A percentile compares a stretch with the other conserved stretches of the same genome.
Evolutionary conservation across 1,140 invertebrate species (phyloP).

Genomic region (Listronotus bonariensis): DNA sequence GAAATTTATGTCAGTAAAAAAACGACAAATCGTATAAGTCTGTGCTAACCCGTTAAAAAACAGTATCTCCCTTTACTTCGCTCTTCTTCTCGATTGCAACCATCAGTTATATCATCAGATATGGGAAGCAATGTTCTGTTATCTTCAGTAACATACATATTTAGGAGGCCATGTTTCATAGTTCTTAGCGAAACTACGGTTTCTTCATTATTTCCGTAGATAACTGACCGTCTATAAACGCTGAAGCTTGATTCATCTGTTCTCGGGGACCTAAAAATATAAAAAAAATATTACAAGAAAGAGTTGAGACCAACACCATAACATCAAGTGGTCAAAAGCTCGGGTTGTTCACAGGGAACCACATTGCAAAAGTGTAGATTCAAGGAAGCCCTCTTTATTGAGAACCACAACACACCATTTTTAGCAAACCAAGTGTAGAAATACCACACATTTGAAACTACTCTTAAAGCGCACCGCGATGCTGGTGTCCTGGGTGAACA

Average conservation of each 20-base stretch:
- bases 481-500: no score
- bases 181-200: constrained; percentile 62
- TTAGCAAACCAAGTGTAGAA: no score
- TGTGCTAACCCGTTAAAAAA: constrained; percentile 66
- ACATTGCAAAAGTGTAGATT: no score
- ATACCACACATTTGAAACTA: no score
- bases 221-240: constrained; percentile 89
- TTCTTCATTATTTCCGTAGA: constrained; percentile 73
- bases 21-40: no score
- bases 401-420: no score
- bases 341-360: no score
- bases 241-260: constrained; percentile 88
- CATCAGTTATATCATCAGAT: constrained; percentile 72
- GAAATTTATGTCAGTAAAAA: constrained; percentile 15
- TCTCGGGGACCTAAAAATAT: constrained; percentile 69
- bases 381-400: no score
- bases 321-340: no score
- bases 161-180: constrained; percentile 63
- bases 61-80: constrained; percentile 73
- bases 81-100: constrained; percentile 73
- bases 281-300: constrained; percentile 2
- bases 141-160: constrained; percentile 67
- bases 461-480: no score
- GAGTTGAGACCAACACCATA: no score
- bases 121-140: constrained; percentile 70